A percentile compares a stretch with the other conserved stretches of the same genome.
Conservation (phyloP, 92 coral and sea anemone species). For the Scolanthus callimorphus region DNA sequence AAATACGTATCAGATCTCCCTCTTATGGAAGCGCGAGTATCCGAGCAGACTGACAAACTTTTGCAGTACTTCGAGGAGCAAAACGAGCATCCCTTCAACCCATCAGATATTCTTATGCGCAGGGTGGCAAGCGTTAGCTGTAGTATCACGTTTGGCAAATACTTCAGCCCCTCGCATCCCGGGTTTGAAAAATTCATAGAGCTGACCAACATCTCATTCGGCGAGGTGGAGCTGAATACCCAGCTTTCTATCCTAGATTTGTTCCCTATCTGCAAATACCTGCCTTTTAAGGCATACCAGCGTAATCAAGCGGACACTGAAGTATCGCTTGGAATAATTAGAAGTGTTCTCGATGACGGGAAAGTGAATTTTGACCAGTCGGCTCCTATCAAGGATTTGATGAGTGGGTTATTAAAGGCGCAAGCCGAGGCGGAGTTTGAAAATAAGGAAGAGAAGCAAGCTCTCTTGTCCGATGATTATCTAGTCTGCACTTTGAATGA, state of each 20-base stretch:
- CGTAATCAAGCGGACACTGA: slow-evolving; percentile 7
- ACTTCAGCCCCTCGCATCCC: slow-evolving; percentile 28
- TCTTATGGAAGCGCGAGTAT: slow-evolving; percentile 22
- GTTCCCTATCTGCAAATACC: slow-evolving; percentile 10
- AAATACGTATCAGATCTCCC: slow-evolving; percentile 37
- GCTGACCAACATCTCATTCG: neutral
- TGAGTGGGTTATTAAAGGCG: slow-evolving; percentile 23
- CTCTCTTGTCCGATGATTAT: slow-evolving; percentile 30
- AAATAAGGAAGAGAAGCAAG: slow-evolving; percentile 15
- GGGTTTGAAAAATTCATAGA: slow-evolving; percentile 14
- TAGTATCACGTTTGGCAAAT: slow-evolving; percentile 27
- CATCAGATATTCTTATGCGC: slow-evolving; percentile 10
- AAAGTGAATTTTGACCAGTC: slow-evolving; percentile 3
- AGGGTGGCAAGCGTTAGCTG: slow-evolving; percentile 36
- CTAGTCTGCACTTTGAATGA: slow-evolving; percentile 24
- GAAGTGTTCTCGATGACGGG: slow-evolving; percentile 2
- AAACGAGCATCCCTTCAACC: slow-evolving; percentile 35
- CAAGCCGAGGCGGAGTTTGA: slow-evolving; percentile 23
- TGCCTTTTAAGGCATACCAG: slow-evolving; percentile 30
- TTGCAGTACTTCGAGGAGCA: slow-evolving; percentile 24
- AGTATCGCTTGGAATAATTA: neutral
- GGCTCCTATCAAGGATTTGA: slow-evolving; percentile 10
- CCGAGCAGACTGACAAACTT: slow-evolving; percentile 23
- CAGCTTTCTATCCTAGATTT: slow-evolving; percentile 11
- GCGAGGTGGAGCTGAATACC: slow-evolving; percentile 11